Base-by-base conservation (phyloP, 2,797 vertebrate species). In the Eulemur rubriventer region DNA sequence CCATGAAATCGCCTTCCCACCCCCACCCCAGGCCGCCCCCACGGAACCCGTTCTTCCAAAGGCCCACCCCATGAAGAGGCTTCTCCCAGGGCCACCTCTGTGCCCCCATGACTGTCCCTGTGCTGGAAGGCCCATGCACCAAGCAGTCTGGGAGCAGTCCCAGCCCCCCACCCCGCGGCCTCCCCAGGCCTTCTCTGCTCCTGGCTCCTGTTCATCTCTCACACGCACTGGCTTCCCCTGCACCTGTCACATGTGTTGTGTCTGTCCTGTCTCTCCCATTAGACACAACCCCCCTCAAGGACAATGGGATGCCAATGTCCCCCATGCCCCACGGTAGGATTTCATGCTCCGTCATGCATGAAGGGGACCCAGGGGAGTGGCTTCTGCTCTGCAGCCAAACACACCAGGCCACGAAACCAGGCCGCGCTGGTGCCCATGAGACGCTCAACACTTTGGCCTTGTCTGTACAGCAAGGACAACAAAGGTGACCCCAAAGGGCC, bases 401-500 rank as follows among this genome's bases (percentile, higher is more conserved):
- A 46, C 69, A 24, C 3, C 1, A 50, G 69, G 22, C 11, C 9
- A 0, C 1, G 3, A 82, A 69, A 28, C 20, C 52, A 2, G 7
- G 35, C 73, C 1, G 0, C 28, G 43, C 43, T 30, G 8, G 26
- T 33, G 28, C 30, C 22, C 1, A 0, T 2, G 52, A 57, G 14
- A 65, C 17, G 46, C 2, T 1, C 11, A 33, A 76, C 2, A 20
- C 65, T 52, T 63, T 4, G 4, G 46, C 20, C 28, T 28, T 20
- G 46, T 59, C 55, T 41, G 30, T 17, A 41, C 8, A 52, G 20
- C 1, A 2, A 43, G 28, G 90, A 75, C 7, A 28, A 70, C 4
- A 26, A 4, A 13, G 13, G 38, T 10, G 1, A 18, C 9, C 69
- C 41, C 0, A 1, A 24, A 88, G 14, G 3, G 1, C 6, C 9